phyloP scores from a whole-genome alignment of 2,113 vertebrate genomes.

The Tenrec ecaudatus region DNA sequence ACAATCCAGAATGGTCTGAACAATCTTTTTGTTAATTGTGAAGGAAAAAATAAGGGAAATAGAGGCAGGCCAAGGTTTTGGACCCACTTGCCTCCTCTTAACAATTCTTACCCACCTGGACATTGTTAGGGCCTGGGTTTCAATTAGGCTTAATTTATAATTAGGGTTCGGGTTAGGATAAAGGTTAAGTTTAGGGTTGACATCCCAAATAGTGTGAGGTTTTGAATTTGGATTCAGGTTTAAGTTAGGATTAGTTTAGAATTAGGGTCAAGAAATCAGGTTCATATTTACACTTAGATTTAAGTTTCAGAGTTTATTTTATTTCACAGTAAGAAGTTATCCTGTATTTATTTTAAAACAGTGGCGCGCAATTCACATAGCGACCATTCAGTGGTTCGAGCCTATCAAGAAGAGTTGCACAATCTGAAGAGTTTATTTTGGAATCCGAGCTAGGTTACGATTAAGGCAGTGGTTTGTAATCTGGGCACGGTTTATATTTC shows the following conservation, averaged over 20 bases:
- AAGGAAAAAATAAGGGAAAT: neutral
- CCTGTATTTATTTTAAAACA: too few relatives aligned
- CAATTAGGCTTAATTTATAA: neutral
- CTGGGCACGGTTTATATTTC: neutral
- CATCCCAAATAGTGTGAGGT: neutral
- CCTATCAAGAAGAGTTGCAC: too few relatives aligned
- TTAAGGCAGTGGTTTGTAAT: neutral
- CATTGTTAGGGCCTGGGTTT: neutral
- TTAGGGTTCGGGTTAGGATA: too few relatives aligned
- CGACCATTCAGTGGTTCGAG: too few relatives aligned
- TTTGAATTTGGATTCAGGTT: slow-evolving; percentile 25
- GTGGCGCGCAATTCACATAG: too few relatives aligned
- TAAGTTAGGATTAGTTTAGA: slow-evolving; percentile 3
- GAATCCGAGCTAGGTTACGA: neutral
- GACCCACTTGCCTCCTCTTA: neutral
- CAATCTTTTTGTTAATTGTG: neutral
- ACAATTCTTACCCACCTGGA: neutral
- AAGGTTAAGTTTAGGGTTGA: too few relatives aligned
- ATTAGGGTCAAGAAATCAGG: neutral
- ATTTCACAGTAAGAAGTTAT: neutral
- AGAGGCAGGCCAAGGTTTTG: neutral
- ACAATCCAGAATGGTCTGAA: neutral
- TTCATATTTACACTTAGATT: neutral
- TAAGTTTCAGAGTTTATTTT: neutral
- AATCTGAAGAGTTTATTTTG: neutral